Base-by-base conservation (phyloP, 2,113 vertebrate genomes). In the Melanostigma gelatinosum region DNA sequence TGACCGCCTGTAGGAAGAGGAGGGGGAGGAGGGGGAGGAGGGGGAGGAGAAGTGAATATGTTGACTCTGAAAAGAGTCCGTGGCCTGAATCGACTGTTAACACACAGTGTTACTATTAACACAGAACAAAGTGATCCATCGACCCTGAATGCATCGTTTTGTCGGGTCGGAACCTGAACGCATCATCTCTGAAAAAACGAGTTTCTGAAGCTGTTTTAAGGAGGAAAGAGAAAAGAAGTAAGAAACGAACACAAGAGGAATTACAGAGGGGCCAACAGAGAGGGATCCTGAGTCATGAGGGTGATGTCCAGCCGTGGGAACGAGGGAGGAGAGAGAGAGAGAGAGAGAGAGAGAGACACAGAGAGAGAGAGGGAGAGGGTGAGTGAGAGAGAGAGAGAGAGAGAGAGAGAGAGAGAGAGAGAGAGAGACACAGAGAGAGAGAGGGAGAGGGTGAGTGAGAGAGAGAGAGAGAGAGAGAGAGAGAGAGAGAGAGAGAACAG, bases 301-400 rank as follows among this genome's bases (percentile, higher is more conserved):
- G 32, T 24, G 29, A 72, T 42, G 80, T 85, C 71, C 64, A 75
- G 76, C 80, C 75, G 72, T 91, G 89, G 83, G 89, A 92, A 88
- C 16, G 8, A 79, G 77, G 38, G 60, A 58, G 78, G 3, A 92
- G 87, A 12, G 7, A 77, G 72, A 42, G 57, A 68, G 77, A 38
- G 48, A 64, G 4, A 78, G 73, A 42, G 46, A 68, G 77, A 6
- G 89, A 82, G 89, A 92, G 87, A 12, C 5, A 75, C 70, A 42
- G 57, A 67, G 77, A 38, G 48, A 60, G 4, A 78, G 73, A 42
- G 57, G 64, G 16, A 50, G 48, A 50, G 48, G 22, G 16, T 20
- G 48, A 22, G 20, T 2, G 50, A 22, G 20, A 9, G 50, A 54
- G 50, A n/a, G 50, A 54, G 24, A 24, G 24, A 24, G 24, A 24